phyloP scores from a whole-genome alignment of 2,113 vertebrate species.

The Hyperoodon ampullatus region DNA sequence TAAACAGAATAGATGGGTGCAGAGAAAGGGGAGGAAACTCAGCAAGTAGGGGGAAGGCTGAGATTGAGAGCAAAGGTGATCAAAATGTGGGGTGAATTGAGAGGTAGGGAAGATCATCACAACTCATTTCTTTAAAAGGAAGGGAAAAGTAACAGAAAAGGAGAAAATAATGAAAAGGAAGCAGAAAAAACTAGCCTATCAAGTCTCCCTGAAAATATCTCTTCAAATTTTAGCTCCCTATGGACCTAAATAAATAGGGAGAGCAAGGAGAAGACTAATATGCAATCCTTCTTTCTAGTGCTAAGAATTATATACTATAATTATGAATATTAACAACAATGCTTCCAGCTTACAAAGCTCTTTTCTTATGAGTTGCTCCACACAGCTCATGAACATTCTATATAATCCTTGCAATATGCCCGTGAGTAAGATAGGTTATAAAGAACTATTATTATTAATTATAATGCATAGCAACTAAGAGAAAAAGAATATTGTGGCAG shows the following conservation, averaged over 20 bases:
- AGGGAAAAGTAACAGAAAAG: background rate
- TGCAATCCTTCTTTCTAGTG: slow-evolving; percentile 43
- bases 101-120: background rate
- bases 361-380: slow-evolving; percentile 52
- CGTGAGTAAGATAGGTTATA: slow-evolving; percentile 48
- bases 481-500: slow-evolving; percentile 9
- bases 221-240: slow-evolving; percentile 55
- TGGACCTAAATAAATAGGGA: slow-evolving; percentile 61
- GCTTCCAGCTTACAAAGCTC: slow-evolving; percentile 67
- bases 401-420: slow-evolving; percentile 54
- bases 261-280: slow-evolving; percentile 30
- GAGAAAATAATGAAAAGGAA: slow-evolving; percentile 53
- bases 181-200: slow-evolving; percentile 44
- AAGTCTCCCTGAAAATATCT: slow-evolving; percentile 62
- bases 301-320: slow-evolving; percentile 61
- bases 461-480: slow-evolving; percentile 32
- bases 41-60: background rate
- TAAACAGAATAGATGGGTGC: background rate
- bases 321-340: slow-evolving; percentile 72
- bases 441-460: slow-evolving; percentile 69
- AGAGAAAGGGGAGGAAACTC: background rate
- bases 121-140: slow-evolving; percentile 1
- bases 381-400: slow-evolving; percentile 67
- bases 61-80: background rate
- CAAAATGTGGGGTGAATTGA: background rate